phyloP scores from a whole-genome alignment of 1,140 invertebrate species.

The Pogonus chalceus region DNA sequence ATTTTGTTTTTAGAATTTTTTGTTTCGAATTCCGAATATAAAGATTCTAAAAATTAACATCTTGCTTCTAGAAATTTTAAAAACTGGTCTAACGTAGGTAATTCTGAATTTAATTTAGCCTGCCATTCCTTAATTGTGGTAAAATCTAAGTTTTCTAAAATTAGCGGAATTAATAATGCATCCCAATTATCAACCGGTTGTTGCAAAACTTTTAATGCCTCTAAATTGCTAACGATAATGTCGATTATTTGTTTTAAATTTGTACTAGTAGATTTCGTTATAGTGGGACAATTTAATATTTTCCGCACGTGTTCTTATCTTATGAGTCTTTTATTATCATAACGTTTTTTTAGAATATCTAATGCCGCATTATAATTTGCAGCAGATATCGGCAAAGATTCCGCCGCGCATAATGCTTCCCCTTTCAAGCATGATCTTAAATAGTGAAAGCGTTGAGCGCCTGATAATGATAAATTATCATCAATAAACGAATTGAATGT shows the following conservation, averaged over 20 bases:
- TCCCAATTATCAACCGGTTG: too few species aligned
- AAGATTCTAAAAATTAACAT: conserved; percentile 20
- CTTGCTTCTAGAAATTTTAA: conserved; percentile 20
- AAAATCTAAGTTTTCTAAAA: conserved; percentile 22
- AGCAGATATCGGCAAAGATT: conserved; percentile 22
- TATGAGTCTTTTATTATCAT: conserved; percentile 25
- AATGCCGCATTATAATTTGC: too few species aligned
- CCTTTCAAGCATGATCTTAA: too few species aligned
- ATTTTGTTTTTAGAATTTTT: not conserved
- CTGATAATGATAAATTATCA: conserved; percentile 14
- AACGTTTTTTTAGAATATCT: conserved; percentile 25
- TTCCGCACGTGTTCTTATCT: conserved; percentile 24
- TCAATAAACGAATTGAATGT: conserved; percentile 20
- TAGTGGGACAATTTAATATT: conserved; percentile 18
- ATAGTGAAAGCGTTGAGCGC: too few species aligned
- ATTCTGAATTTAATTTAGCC: conserved; percentile 14
- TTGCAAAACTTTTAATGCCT: conserved; percentile 22
- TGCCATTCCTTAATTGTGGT: too few species aligned
- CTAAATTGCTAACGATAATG: conserved; percentile 23
- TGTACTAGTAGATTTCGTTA: conserved; percentile 14
- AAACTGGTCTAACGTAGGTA: conserved; percentile 22
- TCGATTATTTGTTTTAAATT: conserved; percentile 25
- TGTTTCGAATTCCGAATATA: too few species aligned
- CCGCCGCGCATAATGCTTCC: conserved; percentile 21
- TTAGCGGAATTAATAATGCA: too few species aligned